Conservation (phyloP, 2,113 vertebrate species). For the Hyperoodon ampullatus region DNA sequence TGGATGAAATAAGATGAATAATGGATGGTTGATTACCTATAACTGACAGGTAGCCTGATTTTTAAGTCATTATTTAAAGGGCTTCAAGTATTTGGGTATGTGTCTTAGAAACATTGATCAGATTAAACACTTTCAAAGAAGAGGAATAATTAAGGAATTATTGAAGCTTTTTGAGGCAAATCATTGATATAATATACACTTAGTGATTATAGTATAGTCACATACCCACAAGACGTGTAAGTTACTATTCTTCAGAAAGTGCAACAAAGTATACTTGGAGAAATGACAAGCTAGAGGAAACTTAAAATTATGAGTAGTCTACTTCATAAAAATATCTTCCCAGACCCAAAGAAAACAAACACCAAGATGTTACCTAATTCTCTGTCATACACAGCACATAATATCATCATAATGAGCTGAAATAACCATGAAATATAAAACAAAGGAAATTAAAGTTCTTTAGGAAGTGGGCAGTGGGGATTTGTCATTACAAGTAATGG, state of each 20-base stretch:
- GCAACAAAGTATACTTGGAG: not conserved
- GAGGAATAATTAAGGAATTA: not conserved
- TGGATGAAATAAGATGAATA: not conserved
- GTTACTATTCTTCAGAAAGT: not conserved
- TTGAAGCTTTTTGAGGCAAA: not conserved
- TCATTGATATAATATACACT: not conserved
- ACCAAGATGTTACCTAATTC: not conserved
- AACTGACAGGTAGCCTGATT: not conserved
- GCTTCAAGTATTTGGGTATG: not conserved
- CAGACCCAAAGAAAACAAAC: not conserved
- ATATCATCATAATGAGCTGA: not conserved
- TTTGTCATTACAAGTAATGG: not conserved
- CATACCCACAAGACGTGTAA: not conserved
- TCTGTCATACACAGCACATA: not conserved
- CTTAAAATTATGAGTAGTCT: not conserved
- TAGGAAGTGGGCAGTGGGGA: not conserved
- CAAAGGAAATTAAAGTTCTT: not conserved
- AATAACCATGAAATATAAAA: conserved; percentile 14
- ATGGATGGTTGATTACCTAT: not conserved
- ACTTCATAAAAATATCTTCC: not conserved
- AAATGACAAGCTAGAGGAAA: not conserved
- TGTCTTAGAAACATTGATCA: not conserved
- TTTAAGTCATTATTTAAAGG: not conserved
- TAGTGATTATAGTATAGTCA: not conserved
- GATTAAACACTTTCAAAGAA: not conserved